phyloP scores from a whole-genome alignment of 2,888 invertebrate genomes.

The Harmothoe impar region DNA sequence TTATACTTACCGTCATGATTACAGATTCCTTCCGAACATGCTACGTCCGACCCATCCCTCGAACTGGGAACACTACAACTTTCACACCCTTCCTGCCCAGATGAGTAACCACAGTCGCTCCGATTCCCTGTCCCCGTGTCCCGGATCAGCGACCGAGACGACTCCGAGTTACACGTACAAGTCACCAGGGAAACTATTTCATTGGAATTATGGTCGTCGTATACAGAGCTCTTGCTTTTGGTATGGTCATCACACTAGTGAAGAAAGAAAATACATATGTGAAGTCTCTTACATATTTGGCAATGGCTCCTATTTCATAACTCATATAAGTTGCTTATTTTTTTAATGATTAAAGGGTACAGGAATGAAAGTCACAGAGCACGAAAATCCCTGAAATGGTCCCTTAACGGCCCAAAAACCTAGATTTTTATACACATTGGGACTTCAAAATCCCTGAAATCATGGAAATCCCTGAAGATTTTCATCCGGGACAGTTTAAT shows the following conservation, averaged over 20 bases:
- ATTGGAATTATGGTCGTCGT: slow-evolving; percentile 11
- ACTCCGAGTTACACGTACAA: slow-evolving; percentile 13
- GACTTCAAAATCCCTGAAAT: too few relatives aligned
- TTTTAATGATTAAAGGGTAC: too few relatives aligned
- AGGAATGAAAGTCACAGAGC: too few relatives aligned
- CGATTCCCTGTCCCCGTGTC: slow-evolving; percentile 61
- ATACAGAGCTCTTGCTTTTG: slow-evolving; percentile 16
- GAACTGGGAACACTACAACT: slow-evolving; percentile 92
- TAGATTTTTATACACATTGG: too few relatives aligned
- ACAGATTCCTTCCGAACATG: slow-evolving; percentile 94
- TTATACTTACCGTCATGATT: slow-evolving; percentile 87
- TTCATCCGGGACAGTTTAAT: too few relatives aligned
- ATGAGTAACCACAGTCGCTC: slow-evolving; percentile 94
- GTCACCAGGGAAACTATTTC: slow-evolving; percentile 14
- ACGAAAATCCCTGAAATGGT: too few relatives aligned
- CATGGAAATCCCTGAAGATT: too few relatives aligned
- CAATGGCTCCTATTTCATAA: too few relatives aligned
- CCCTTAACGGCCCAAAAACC: too few relatives aligned
- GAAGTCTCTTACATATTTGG: too few relatives aligned
- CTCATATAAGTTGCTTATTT: too few relatives aligned
- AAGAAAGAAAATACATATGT: background rate
- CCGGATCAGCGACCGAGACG: background rate
- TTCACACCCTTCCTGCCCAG: slow-evolving; percentile 89
- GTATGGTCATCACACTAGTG: slow-evolving; percentile 61
- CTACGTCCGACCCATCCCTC: slow-evolving; percentile 94